Evolutionary conservation across 2,888 invertebrate genomes (phyloP).

Genomic region (Zaprionus bogoriensis): DNA sequence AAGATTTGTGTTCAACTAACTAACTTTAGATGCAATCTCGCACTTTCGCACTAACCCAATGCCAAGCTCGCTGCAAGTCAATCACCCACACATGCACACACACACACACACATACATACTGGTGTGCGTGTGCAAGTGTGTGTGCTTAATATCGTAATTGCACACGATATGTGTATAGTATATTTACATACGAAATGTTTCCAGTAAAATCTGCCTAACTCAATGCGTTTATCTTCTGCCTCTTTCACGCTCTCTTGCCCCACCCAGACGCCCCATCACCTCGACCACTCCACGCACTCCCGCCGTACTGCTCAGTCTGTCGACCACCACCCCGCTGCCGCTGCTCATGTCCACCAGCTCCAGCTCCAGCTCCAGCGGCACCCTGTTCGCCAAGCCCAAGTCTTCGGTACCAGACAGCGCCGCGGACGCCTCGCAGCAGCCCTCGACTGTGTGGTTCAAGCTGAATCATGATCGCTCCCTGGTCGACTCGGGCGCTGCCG

Average conservation of each 20-base stretch:
- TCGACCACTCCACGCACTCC: slow-evolving; percentile 77
- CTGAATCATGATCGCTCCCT: slow-evolving; percentile 77
- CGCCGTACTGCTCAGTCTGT: slow-evolving; percentile 42
- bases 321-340: slow-evolving; percentile 79
- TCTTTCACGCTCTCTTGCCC: background rate
- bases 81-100: background rate
- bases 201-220: background rate
- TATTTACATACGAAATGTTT: background rate
- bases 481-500: slow-evolving; percentile 35
- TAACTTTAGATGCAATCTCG: slow-evolving; percentile 60
- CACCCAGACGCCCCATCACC: slow-evolving; percentile 81
- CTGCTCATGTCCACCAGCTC: slow-evolving; percentile 72
- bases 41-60: slow-evolving; percentile 71
- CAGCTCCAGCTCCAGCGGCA: slow-evolving; percentile 53
- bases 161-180: background rate
- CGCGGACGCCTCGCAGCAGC: slow-evolving; percentile 60
- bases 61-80: slow-evolving; percentile 34
- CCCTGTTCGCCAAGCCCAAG: slow-evolving; percentile 67
- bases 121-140: background rate
- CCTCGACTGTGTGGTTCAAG: slow-evolving; percentile 79
- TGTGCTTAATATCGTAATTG: background rate
- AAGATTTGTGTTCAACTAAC: slow-evolving; percentile 73
- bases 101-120: background rate
- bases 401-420: slow-evolving; percentile 43
- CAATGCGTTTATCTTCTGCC: background rate